Conservation (phyloP, 2,888 invertebrate species). For the Cheilosia vernalis region DNA sequence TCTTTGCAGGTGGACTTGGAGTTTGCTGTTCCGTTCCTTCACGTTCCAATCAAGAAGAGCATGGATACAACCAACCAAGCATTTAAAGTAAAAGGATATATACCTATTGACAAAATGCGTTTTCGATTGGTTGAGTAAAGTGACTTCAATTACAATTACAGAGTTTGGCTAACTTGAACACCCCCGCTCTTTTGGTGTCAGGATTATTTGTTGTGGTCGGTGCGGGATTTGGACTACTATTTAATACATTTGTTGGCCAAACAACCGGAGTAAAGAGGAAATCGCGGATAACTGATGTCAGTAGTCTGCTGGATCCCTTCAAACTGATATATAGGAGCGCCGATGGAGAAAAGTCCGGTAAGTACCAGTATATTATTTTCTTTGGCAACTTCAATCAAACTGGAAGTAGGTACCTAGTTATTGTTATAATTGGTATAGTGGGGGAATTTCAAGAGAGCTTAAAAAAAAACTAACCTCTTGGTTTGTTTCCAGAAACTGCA, state of each 20-base stretch:
- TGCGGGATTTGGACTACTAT: slow-evolving; percentile 77
- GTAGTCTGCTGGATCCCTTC: slow-evolving; percentile 62
- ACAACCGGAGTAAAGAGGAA: slow-evolving; percentile 48
- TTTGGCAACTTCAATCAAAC: not conserved
- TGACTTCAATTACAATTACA: slow-evolving; percentile 59
- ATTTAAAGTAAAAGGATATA: slow-evolving; percentile 56
- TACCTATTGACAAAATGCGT: not conserved
- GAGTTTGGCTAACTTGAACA: slow-evolving; percentile 85
- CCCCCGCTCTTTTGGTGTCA: slow-evolving; percentile 85
- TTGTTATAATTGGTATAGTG: not conserved
- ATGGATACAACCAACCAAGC: slow-evolving; percentile 79
- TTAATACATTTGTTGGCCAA: slow-evolving; percentile 57
- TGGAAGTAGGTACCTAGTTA: not conserved
- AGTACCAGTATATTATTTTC: not conserved
- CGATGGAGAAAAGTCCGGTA: slow-evolving; percentile 68
- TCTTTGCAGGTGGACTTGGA: slow-evolving; percentile 85
- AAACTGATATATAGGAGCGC: slow-evolving; percentile 67
- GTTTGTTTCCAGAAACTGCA: slow-evolving; percentile 76
- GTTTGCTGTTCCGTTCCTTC: slow-evolving; percentile 86
- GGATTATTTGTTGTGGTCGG: slow-evolving; percentile 85
- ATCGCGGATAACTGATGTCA: slow-evolving; percentile 59
- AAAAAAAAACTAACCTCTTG: not conserved
- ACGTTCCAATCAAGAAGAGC: slow-evolving; percentile 85
- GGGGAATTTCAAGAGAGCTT: not conserved
- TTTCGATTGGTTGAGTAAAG: not conserved